These are phyloP conservation scores for Schizotus pectinicornis DNA, from an alignment of 2,888 invertebrate species.

Conservation along the genomic window DNA sequence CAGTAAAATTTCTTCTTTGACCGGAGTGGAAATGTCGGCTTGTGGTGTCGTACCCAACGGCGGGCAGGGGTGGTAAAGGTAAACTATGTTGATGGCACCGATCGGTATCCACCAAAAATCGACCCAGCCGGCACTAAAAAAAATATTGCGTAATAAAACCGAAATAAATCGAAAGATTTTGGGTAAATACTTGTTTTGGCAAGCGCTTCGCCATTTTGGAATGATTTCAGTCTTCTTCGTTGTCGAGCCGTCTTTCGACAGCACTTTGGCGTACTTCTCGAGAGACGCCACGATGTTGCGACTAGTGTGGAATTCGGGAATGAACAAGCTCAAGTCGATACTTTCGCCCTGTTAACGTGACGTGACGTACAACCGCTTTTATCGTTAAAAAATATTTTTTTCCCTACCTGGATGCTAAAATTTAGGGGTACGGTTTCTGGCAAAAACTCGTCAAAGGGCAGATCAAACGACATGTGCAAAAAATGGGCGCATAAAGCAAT, in stretches of 20 bases:
- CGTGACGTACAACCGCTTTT: no score
- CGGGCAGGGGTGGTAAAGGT: conserved; percentile 91
- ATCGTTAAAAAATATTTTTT: no score
- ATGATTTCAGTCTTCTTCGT: conserved; percentile 63
- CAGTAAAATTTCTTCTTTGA: conserved; percentile 89
- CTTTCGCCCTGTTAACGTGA: conserved; percentile 89
- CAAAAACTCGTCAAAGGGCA: conserved; percentile 94
- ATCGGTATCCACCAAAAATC: conserved; percentile 97
- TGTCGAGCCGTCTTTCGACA: conserved; percentile 73
- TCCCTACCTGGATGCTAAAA: conserved; percentile 83
- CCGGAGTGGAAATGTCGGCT: conserved; percentile 92
- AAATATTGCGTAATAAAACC: conserved; percentile 11
- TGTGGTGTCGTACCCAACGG: conserved; percentile 87
- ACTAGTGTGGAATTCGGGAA: conserved; percentile 92
- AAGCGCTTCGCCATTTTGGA: conserved; percentile 83
- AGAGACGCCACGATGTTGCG: conserved; percentile 81
- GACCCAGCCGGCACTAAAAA: conserved; percentile 77
- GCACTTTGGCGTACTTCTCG: conserved; percentile 86
- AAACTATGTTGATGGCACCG: conserved; percentile 88
- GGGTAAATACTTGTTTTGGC: conserved; percentile 71
- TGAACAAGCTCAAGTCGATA: conserved; percentile 85
- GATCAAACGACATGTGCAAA: conserved; percentile 89
- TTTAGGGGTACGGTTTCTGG: conserved; percentile 88
- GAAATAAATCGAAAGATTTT: conserved; percentile 17
- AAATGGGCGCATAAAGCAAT: conserved; percentile 93